Evolutionary conservation across 2,113 vertebrate genomes (phyloP).

Genomic region (Poeciliopsis prolifica): DNA sequence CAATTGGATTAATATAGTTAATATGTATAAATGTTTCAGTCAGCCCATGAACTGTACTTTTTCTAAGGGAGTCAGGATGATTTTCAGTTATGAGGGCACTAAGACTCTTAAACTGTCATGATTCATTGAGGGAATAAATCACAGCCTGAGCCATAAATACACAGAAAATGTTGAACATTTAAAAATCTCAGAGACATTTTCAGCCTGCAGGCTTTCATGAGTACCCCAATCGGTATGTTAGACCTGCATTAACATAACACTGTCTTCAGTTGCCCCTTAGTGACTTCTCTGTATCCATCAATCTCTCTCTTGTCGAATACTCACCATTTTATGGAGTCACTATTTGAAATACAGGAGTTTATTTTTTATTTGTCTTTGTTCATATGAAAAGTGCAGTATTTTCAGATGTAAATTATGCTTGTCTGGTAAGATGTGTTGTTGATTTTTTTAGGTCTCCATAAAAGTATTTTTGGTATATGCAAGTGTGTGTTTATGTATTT

Average conservation of each 20-base stretch:
- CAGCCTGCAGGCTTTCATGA: slow-evolving; percentile 64
- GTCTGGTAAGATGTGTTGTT: slow-evolving; percentile 68
- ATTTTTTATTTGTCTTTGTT: slow-evolving; percentile 67
- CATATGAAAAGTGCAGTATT: slow-evolving; percentile 76
- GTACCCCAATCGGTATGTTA: slow-evolving; percentile 38
- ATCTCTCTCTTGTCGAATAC: slow-evolving; percentile 24
- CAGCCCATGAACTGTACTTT: slow-evolving; percentile 24
- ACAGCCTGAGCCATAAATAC: slow-evolving; percentile 56
- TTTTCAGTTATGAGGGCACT: slow-evolving; percentile 54
- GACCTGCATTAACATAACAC: slow-evolving; percentile 50
- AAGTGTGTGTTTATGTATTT: slow-evolving; percentile 78
- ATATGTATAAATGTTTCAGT: slow-evolving; percentile 37
- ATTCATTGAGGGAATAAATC: slow-evolving; percentile 68
- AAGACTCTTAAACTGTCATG: slow-evolving; percentile 71
- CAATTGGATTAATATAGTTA: slow-evolving; percentile 59
- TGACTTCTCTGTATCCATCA: slow-evolving; percentile 16
- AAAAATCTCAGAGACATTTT: slow-evolving; percentile 58
- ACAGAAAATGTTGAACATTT: slow-evolving; percentile 64
- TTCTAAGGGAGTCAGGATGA: slow-evolving; percentile 25
- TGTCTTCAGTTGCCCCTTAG: slow-evolving; percentile 43
- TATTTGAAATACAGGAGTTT: slow-evolving; percentile 54
- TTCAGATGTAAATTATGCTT: slow-evolving; percentile 79
- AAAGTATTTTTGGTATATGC: slow-evolving; percentile 72
- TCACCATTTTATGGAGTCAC: slow-evolving; percentile 58
- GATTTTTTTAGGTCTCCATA: slow-evolving; percentile 63